These are phyloP conservation scores for Drosophila fungiperda DNA, from an alignment of 2,888 invertebrate species.

Conservation along the genomic window DNA sequence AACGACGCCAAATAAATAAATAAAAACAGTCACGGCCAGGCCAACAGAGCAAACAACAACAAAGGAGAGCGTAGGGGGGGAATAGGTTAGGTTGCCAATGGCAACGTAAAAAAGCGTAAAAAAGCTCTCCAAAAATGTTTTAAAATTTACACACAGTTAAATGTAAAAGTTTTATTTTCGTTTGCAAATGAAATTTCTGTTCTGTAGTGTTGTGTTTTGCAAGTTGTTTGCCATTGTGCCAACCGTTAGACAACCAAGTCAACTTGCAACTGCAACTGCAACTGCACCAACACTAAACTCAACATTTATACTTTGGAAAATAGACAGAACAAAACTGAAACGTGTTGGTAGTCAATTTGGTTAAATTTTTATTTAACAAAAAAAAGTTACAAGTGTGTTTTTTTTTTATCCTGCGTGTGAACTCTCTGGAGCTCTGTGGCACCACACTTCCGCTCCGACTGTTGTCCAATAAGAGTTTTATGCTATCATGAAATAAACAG, in stretches of 20 bases:
- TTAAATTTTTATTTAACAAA: constrained; percentile 45
- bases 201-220: constrained; percentile 57
- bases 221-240: constrained; percentile 67
- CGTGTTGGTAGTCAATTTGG: constrained; percentile 63
- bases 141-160: constrained; percentile 80
- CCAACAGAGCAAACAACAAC: constrained; percentile 13
- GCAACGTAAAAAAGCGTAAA: constrained; percentile 53
- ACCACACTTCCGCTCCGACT: constrained; percentile 44
- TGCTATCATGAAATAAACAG: constrained; percentile 52
- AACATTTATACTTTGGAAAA: constrained; percentile 28
- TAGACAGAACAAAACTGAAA: constrained; percentile 25
- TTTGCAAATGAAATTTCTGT: constrained; percentile 75
- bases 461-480: constrained; percentile 41
- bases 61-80: neutral
- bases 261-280: constrained; percentile 54
- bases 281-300: constrained; percentile 41
- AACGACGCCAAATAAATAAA: constrained; percentile 69
- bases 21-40: constrained; percentile 53
- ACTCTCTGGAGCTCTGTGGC: constrained; percentile 40
- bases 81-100: constrained; percentile 26
- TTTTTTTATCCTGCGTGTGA: constrained; percentile 49
- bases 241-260: constrained; percentile 47
- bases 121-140: constrained; percentile 69
- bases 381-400: constrained; percentile 42
- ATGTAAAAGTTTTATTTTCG: constrained; percentile 80